Base-by-base conservation (phyloP, 2,113 vertebrate genomes). In the Thunnus thynnus region DNA sequence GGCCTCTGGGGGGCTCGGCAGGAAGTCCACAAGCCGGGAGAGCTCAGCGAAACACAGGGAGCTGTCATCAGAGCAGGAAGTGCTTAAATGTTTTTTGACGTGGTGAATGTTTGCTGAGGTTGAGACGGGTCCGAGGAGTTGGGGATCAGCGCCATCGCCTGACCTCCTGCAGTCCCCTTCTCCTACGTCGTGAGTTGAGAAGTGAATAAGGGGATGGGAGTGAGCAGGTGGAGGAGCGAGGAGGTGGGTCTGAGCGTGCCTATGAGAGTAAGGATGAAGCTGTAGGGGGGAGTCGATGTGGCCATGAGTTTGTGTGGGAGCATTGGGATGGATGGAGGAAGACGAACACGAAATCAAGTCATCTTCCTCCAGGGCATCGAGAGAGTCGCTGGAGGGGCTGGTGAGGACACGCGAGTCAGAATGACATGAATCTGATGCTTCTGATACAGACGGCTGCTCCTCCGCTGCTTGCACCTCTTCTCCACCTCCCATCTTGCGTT, bases 331-430 rank as follows among this genome's bases (percentile, higher is more conserved):
- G 27, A 81, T 4, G 68, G 95, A 96, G 48, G 95, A 95, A 65
- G 96, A 96, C 54, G 96, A 97, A 63, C 96, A 96, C 0, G 95
- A 5, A 85, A 97, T 47, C 78, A 95, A 62, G 82, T 97, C 97
- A 0, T 99, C 97, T 70, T 98, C 97, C 78, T 99, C 96, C 80
- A 99, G 86, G 1, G 96, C 97, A 0, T 97, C 97, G 51, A 98
- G 77, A 11, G 98, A 99, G 89, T 99, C 97, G 0, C 96, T 97
- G 3, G 97, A 99, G 54, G 95, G 95, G 20, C 97, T 99, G 41
- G 93, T 96, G 87, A 96, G 90, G 77, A 95, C 94, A 13, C 74
- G 91, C 2, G 92, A 94, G 76, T 95, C 96, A 0, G 95, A 94
- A 13, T 95, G 95, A 82, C 95, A 96, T 0, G 97, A 98, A 86